Percentiles rank a stretch among this genome's conserved stretches.
These are phyloP conservation scores for Coleophora flavipennella DNA, from an alignment of 2,888 invertebrate species.

Conservation along the genomic window DNA sequence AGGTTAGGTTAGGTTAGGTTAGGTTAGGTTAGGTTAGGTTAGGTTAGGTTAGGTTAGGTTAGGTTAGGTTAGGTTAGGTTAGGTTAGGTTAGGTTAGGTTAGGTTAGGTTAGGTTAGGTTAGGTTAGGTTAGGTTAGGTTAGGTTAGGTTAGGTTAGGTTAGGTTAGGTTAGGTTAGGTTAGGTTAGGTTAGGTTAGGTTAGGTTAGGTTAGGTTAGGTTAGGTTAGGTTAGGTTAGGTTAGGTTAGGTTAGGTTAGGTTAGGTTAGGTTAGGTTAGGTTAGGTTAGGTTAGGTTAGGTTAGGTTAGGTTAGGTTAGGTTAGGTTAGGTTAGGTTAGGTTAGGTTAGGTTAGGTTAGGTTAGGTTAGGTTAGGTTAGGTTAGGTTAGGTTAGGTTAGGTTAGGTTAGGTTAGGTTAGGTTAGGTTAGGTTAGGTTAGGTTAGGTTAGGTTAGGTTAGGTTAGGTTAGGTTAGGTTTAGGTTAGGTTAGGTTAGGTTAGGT, in stretches of 20 bases:
- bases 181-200: conserved; percentile 15
- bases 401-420: conserved; percentile 7
- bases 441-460: conserved; percentile 6
- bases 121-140: conserved; percentile 14
- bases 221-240: conserved; percentile 19
- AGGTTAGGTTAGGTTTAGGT: too few species aligned
- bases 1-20: conserved; percentile 8
- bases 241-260: conserved; percentile 15
- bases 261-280: conserved; percentile 16
- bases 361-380: conserved; percentile 5
- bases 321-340: conserved; percentile 12
- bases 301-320: conserved; percentile 25
- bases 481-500: conserved; percentile 5
- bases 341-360: conserved; percentile 11
- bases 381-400: conserved; percentile 8
- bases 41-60: conserved; percentile 6
- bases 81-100: conserved; percentile 10
- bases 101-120: conserved; percentile 13
- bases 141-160: conserved; percentile 15
- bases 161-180: conserved; percentile 15
- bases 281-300: conserved; percentile 19
- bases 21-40: conserved; percentile 15
- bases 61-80: conserved; percentile 10
- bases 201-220: conserved; percentile 16
- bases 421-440: conserved; percentile 5